Percentiles rank a stretch among this genome's conserved stretches.
These are phyloP conservation scores for Drosophila micromelanica DNA, from an alignment of 1,140 invertebrate genomes.

Conservation along the genomic window DNA sequence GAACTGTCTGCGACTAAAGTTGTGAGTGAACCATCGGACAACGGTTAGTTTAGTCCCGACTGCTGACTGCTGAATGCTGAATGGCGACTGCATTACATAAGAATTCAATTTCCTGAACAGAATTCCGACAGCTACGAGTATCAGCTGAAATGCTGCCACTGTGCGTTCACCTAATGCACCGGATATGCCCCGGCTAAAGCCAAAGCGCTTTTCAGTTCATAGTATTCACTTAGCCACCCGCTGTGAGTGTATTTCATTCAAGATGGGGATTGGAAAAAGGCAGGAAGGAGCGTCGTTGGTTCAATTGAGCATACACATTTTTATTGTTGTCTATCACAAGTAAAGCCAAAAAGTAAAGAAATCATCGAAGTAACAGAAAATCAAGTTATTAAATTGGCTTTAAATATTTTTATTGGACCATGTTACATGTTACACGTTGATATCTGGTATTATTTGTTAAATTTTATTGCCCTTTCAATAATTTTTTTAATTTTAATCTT, in stretches of 20 bases:
- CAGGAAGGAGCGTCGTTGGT: background rate
- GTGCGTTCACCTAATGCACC: slow-evolving; percentile 30
- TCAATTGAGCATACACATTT: background rate
- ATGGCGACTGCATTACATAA: slow-evolving; percentile 43
- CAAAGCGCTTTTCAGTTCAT: slow-evolving; percentile 8
- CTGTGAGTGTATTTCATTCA: background rate
- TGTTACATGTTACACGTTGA: too few species aligned
- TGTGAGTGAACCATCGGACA: too few species aligned
- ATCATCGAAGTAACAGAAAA: background rate
- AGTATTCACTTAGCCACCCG: slow-evolving; percentile 7
- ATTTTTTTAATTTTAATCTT: too few species aligned
- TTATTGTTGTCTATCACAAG: background rate
- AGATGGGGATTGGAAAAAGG: background rate
- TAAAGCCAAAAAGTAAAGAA: background rate
- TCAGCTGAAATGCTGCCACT: slow-evolving; percentile 12
- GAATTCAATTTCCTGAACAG: slow-evolving; percentile 65
- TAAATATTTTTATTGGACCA: too few species aligned
- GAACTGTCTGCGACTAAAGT: slow-evolving; percentile 2
- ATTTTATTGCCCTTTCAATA: too few species aligned
- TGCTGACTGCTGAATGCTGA: background rate
- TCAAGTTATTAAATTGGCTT: too few species aligned
- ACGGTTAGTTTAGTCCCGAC: background rate
- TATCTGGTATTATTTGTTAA: too few species aligned
- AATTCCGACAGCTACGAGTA: slow-evolving; percentile 3
- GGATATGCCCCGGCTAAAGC: slow-evolving; percentile 50